Evolutionary conservation across 1,140 invertebrate genomes (phyloP).

Genomic region (Galendromus occidentalis): DNA sequence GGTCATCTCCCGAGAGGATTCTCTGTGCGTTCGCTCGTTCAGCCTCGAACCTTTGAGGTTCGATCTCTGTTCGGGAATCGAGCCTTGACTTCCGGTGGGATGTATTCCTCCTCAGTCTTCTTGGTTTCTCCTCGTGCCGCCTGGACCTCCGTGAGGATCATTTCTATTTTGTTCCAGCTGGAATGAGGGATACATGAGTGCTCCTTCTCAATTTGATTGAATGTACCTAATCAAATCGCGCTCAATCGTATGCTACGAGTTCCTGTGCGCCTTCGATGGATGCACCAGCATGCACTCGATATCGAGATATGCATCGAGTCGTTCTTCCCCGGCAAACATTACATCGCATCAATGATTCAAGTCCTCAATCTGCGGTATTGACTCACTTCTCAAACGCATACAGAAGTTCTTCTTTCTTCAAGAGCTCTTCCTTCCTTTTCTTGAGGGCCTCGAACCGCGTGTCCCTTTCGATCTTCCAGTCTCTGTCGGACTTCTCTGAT

Average conservation of each 20-base stretch:
- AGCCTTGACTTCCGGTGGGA: background rate
- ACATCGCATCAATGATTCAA: no score
- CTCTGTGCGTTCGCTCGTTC: no score
- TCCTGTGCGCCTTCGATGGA: no score
- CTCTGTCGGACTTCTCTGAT: background rate
- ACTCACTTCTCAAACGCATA: slow-evolving; percentile 6
- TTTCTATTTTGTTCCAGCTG: slow-evolving; percentile 10
- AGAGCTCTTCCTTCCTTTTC: background rate
- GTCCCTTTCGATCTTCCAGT: background rate
- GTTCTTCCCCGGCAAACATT: no score
- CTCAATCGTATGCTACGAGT: no score
- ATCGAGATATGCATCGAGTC: no score
- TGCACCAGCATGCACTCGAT: no score
- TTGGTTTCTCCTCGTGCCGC: background rate
- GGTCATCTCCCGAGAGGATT: no score
- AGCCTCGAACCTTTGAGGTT: no score
- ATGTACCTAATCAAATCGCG: no score
- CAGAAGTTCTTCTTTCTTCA: background rate
- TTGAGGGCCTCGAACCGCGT: background rate
- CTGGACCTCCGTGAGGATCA: background rate
- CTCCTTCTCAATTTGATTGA: no score
- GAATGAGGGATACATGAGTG: background rate
- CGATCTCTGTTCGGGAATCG: background rate
- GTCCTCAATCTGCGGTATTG: background rate
- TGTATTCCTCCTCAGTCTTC: background rate